Evolutionary conservation across 2,888 invertebrate species (phyloP).

Genomic region (Watsonalla binaria): DNA sequence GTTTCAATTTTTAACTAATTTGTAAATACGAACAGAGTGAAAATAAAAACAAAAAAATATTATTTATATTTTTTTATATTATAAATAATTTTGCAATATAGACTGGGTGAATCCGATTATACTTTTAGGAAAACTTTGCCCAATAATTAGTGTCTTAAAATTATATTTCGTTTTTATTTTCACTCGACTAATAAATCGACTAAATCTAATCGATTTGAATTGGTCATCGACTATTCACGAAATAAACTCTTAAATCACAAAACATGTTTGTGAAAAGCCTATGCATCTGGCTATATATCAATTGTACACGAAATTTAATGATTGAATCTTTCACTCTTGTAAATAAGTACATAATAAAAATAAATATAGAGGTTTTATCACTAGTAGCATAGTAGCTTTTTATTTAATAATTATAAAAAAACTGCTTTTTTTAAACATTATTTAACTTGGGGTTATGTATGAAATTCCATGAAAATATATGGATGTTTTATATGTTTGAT

Average conservation of each 20-base stretch:
- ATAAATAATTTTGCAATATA: background rate
- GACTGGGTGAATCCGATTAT: background rate
- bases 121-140: background rate
- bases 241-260: slow-evolving; percentile 15
- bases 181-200: background rate
- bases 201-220: background rate
- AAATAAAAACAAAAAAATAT: background rate
- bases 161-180: background rate
- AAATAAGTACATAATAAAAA: slow-evolving; percentile 52
- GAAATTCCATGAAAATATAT: slow-evolving; percentile 34
- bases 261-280: slow-evolving; percentile 6
- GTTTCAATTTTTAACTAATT: too few species aligned
- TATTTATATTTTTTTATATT: background rate
- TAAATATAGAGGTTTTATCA: slow-evolving; percentile 31
- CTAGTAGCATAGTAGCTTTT: slow-evolving; percentile 49
- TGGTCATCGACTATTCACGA: background rate
- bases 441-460: slow-evolving; percentile 21
- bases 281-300: slow-evolving; percentile 1
- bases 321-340: slow-evolving; percentile 34
- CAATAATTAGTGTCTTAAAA: background rate
- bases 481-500: slow-evolving; percentile 21
- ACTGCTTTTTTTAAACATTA: slow-evolving; percentile 21
- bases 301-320: slow-evolving; percentile 5
- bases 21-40: background rate
- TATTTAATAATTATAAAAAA: slow-evolving; percentile 5